Percentiles rank a stretch among this genome's conserved stretches.
Conservation (phyloP, 2,113 vertebrate genomes). For the Melanerpes formicivorus region DNA sequence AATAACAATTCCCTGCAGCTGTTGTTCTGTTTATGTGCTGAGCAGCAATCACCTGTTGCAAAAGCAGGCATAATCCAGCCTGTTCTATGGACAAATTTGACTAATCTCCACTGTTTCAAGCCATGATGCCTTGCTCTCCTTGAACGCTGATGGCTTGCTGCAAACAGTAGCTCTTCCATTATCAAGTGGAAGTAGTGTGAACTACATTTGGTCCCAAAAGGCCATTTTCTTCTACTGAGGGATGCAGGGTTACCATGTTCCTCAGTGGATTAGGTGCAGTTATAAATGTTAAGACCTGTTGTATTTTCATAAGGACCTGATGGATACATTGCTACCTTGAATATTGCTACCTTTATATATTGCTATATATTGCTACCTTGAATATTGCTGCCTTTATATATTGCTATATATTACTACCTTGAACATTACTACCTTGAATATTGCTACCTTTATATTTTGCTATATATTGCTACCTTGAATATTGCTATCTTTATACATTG, state of each 20-base stretch:
- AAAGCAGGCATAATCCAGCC: neutral
- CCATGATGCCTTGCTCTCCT: neutral
- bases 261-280: neutral
- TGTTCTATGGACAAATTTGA: neutral
- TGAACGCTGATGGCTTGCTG: neutral
- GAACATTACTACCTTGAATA: neutral
- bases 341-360: no score
- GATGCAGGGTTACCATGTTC: neutral
- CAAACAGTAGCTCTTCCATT: neutral
- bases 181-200: neutral
- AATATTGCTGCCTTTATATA: no score
- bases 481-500: neutral
- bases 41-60: slow-evolving; percentile 16
- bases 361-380: no score
- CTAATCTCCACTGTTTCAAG: neutral
- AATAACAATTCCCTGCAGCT: slow-evolving; percentile 14
- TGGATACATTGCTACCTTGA: neutral
- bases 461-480: no score
- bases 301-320: neutral
- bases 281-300: neutral
- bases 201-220: neutral
- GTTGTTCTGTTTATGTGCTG: neutral
- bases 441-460: no score
- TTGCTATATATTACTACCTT: no score
- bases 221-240: neutral